phyloP scores from a whole-genome alignment of 2,888 invertebrate genomes.

The Protophormia terraenovae region DNA sequence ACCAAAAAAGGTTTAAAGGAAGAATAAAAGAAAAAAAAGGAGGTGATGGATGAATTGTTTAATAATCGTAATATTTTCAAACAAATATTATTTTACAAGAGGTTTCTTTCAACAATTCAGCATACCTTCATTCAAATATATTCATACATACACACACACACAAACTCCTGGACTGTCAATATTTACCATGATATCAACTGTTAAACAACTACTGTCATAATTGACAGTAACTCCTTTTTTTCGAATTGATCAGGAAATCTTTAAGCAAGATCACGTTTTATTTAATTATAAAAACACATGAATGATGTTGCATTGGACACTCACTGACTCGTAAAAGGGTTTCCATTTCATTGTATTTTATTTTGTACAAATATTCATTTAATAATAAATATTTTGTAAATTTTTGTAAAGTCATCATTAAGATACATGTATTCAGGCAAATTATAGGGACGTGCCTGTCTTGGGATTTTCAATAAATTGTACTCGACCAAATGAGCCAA shows the following conservation, averaged over 20 bases:
- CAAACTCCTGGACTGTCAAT: slow-evolving; percentile 23
- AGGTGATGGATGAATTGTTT: slow-evolving; percentile 44
- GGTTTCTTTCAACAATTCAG: background rate
- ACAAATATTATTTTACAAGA: background rate
- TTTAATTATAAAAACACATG: slow-evolving; percentile 33
- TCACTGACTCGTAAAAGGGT: slow-evolving; percentile 40
- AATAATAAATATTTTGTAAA: slow-evolving; percentile 28
- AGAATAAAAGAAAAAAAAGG: background rate
- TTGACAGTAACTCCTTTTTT: slow-evolving; percentile 49
- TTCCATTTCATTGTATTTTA: slow-evolving; percentile 25
- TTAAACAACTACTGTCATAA: slow-evolving; percentile 44
- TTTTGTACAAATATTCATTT: slow-evolving; percentile 27
- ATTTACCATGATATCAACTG: slow-evolving; percentile 15
- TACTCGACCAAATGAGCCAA: slow-evolving; percentile 62
- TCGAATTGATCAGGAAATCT: slow-evolving; percentile 28
- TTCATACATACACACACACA: too few species aligned
- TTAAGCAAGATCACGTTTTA: slow-evolving; percentile 64
- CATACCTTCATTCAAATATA: background rate
- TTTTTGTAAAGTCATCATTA: slow-evolving; percentile 48
- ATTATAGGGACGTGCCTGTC: slow-evolving; percentile 9
- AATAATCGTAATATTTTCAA: background rate
- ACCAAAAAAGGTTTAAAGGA: background rate
- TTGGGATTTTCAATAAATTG: slow-evolving; percentile 24
- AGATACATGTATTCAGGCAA: slow-evolving; percentile 20
- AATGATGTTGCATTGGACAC: slow-evolving; percentile 30